phyloP scores from a whole-genome alignment of 2,113 vertebrate species.

The Hylia prasina region DNA sequence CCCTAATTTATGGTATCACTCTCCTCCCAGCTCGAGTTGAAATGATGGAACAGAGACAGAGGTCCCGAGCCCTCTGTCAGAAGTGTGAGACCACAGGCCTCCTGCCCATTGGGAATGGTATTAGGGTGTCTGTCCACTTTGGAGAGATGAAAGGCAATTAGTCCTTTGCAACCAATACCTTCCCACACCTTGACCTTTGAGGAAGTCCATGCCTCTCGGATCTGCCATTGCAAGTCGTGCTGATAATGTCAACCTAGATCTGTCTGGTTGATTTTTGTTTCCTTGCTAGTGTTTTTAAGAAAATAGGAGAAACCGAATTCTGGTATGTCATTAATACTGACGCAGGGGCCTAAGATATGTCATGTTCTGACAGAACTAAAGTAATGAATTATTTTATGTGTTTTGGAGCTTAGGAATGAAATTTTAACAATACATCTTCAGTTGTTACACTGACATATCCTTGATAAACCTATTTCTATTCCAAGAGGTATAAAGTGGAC shows the following conservation, averaged over 20 bases:
- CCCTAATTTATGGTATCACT: rapidly evolving
- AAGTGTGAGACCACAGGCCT: not conserved
- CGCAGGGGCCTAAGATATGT: not conserved
- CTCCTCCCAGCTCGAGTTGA: not conserved
- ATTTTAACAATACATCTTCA: not conserved
- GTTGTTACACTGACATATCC: not conserved
- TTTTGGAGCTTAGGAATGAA: not conserved
- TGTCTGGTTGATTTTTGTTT: not conserved
- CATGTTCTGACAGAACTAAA: not conserved
- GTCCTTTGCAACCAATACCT: not conserved
- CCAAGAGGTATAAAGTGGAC: not conserved
- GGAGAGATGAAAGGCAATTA: not conserved
- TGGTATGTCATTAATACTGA: not conserved
- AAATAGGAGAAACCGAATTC: not conserved
- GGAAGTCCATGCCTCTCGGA: not conserved
- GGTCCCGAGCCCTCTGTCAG: not conserved
- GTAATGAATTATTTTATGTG: not conserved
- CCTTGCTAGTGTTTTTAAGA: not conserved
- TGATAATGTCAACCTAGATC: not conserved
- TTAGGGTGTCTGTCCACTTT: not conserved
- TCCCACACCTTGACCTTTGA: not conserved
- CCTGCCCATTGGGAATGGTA: not conserved
- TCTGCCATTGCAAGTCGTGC: not conserved
- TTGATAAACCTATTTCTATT: not conserved
- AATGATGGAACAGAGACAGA: not conserved